Evolutionary conservation across 2,888 invertebrate species (phyloP), one percentile per base, ranked within the genome.

Genomic region (Petrophora chlorosata): DNA sequence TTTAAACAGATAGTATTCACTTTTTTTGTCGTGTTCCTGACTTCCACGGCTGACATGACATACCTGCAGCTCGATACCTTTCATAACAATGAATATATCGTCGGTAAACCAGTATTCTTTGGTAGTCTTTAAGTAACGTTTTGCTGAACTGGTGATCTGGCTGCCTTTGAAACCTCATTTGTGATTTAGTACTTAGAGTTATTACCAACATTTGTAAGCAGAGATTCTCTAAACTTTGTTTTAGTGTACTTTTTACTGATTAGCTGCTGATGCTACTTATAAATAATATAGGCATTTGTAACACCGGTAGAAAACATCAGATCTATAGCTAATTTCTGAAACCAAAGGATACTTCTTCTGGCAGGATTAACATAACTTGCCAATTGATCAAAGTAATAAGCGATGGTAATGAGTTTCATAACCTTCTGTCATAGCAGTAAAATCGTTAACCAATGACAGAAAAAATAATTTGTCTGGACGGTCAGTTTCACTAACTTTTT

Each of bases 81-180:
- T 41, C 41, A 14, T 33, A 41, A 10, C 33, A 41, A 32, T 40
- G 13, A 30, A 41, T 32, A 15, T 23, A 41, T 23, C 40, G 7
- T 9, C 23, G 32, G 5, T 32, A 15, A 22, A 32, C 14, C n/a
- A 22, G 2, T 30, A 30, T 22, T 22, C 32, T 5, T 33, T 19
- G 17, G 12, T 9, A 9, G 12, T 33, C 33, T 5, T n/a, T 33
- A 5, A 9, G 15, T 19, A 9, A 10, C 4, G 19, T 14, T 19
- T 33, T 33, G 19, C 19, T 12, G 33, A 19, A 19, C 12, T 10
- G 3, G 10, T 33, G 19, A n/a, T 14, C 26, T 26, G 26, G n/a
- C 16, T 9, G 15, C 32, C 26, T 26, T 2, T 10, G 7, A 9
- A 10, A 26, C 9, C 9, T 26, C 3, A 10, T 5, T n/a, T 9